Evolutionary conservation across 2,888 invertebrate species (phyloP).

Genomic region (Hesperia comma): DNA sequence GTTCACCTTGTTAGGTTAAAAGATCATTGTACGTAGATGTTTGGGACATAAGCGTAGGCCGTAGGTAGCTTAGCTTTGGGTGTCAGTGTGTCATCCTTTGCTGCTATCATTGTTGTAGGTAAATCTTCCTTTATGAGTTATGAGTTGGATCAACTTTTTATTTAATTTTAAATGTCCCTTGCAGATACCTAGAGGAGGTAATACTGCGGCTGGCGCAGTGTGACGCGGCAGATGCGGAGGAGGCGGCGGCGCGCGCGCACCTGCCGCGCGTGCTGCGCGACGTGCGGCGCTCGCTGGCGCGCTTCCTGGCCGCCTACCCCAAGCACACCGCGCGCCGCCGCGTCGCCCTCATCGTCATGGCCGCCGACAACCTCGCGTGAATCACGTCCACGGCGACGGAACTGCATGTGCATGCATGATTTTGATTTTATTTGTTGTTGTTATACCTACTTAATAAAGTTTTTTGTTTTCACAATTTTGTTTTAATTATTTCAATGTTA

Average conservation of each 20-base stretch:
- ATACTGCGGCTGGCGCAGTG: slow-evolving; percentile 89
- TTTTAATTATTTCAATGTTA: neutral
- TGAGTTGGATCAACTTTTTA: too few relatives aligned
- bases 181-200: slow-evolving; percentile 93
- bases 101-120: too few relatives aligned
- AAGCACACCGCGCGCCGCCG: slow-evolving; percentile 85
- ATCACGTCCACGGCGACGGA: neutral
- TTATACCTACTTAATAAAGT: slow-evolving; percentile 24
- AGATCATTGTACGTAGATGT: too few relatives aligned
- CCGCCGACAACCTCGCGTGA: slow-evolving; percentile 63
- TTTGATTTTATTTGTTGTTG: slow-evolving; percentile 28
- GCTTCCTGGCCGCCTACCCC: slow-evolving; percentile 83
- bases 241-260: slow-evolving; percentile 91
- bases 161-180: slow-evolving; percentile 38
- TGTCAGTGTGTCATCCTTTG: too few relatives aligned
- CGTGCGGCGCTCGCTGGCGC: slow-evolving; percentile 85
- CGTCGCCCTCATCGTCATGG: slow-evolving; percentile 88
- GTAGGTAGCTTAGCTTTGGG: too few relatives aligned
- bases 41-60: too few relatives aligned
- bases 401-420: neutral
- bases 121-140: too few relatives aligned
- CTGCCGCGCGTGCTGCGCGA: slow-evolving; percentile 90
- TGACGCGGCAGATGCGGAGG: too few relatives aligned
- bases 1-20: too few relatives aligned
- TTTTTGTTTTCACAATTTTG: neutral